Conservation (phyloP, 2,888 invertebrate species). For the Drosophila ustulata region DNA sequence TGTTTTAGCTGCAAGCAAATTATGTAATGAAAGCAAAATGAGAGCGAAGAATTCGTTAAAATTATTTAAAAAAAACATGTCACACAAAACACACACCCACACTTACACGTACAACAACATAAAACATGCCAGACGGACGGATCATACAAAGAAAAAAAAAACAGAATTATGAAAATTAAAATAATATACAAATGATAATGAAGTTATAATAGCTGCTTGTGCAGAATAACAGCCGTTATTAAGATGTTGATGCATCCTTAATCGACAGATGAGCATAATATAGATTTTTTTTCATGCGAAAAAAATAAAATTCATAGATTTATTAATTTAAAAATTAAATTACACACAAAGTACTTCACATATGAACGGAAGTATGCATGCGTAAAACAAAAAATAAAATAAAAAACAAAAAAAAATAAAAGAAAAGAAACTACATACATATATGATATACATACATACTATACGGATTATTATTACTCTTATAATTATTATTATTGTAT, state of each 20-base stretch:
- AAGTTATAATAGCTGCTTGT: constrained; percentile 48
- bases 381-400: constrained; percentile 52
- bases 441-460: constrained; percentile 82
- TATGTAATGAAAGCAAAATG: constrained; percentile 62
- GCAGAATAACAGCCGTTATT: constrained; percentile 59
- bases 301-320: constrained; percentile 79
- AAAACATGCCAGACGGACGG: constrained; percentile 53
- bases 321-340: constrained; percentile 81
- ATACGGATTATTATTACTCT: constrained; percentile 82
- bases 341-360: constrained; percentile 70
- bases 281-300: constrained; percentile 75
- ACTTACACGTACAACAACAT: constrained; percentile 29
- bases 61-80: constrained; percentile 49
- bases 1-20: constrained; percentile 80
- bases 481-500: constrained; percentile 84
- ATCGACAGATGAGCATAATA: constrained; percentile 62
- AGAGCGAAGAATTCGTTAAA: constrained; percentile 58
- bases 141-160: constrained; percentile 44
- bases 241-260: constrained; percentile 56
- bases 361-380: constrained; percentile 64
- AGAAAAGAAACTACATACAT: constrained; percentile 70
- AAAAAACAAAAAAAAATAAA: constrained; percentile 51
- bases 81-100: constrained; percentile 44
- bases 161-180: constrained; percentile 13
- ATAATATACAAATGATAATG: constrained; percentile 10